These are phyloP conservation scores for Plutella xylostella DNA, from an alignment of 2,888 invertebrate genomes.

Conservation along the genomic window DNA sequence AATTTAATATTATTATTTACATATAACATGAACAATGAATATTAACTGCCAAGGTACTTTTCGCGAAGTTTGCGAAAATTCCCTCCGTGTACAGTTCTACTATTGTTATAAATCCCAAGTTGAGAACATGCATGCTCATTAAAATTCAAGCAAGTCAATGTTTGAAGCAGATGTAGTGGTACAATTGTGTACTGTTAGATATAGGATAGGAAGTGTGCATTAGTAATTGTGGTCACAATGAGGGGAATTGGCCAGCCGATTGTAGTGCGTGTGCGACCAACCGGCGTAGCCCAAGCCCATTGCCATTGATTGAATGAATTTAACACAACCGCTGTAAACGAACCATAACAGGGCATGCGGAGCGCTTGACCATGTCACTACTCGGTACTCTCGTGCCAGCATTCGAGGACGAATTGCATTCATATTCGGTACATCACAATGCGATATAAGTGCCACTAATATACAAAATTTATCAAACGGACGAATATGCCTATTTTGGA, in stretches of 20 bases:
- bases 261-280: conserved; percentile 47
- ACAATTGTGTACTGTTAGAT: conserved; percentile 39
- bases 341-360: conserved; percentile 32
- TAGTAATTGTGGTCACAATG: conserved; percentile 66
- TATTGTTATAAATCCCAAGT: too few relatives aligned
- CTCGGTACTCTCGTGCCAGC: too few relatives aligned
- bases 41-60: too few relatives aligned
- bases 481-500: too few relatives aligned
- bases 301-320: conserved; percentile 62
- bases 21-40: too few relatives aligned
- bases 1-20: too few relatives aligned
- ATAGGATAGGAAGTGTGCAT: conserved; percentile 63
- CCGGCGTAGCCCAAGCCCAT: conserved; percentile 64
- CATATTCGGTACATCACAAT: too few relatives aligned
- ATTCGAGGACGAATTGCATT: too few relatives aligned
- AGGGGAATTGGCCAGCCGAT: conserved; percentile 66
- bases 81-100: too few relatives aligned
- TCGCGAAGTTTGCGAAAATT: too few relatives aligned
- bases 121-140: conserved; percentile 7
- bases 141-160: conserved; percentile 4
- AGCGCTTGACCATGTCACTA: conserved; percentile 3
- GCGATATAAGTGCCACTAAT: too few relatives aligned
- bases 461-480: too few relatives aligned
- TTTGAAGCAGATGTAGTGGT: conserved; percentile 42
- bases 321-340: conserved; percentile 49